phyloP scores from a whole-genome alignment of 2,797 vertebrate species.

The Tragelaphus eurycerus region DNA sequence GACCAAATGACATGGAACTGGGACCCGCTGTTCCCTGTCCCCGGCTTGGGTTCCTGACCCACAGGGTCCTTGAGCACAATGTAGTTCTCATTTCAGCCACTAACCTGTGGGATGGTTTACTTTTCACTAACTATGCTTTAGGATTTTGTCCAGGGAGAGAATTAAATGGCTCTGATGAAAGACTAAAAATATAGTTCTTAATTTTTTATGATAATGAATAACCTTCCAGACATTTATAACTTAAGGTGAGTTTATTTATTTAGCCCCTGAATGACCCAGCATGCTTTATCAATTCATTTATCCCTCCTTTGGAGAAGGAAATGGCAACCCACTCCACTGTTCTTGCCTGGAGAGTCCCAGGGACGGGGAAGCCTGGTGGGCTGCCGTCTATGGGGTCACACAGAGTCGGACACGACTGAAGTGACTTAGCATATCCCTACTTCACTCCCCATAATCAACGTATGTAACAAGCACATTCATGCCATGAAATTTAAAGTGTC shows the following conservation, averaged over 20 bases:
- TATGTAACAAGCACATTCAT: background rate
- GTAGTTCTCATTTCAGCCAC: background rate
- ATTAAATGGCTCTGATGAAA: background rate
- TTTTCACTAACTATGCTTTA: background rate
- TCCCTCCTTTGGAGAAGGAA: background rate
- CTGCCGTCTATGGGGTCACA: no score
- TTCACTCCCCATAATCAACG: background rate
- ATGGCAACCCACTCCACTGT: no score
- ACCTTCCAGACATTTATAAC: background rate
- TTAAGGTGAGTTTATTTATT: background rate
- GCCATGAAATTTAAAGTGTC: background rate
- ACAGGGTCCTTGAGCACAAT: background rate
- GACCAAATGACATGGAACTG: background rate
- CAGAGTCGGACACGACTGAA: no score
- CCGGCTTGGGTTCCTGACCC: background rate
- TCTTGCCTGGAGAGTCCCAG: no score
- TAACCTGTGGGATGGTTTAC: background rate
- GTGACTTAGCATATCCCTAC: no score
- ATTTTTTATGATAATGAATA: background rate
- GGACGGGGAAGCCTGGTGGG: no score
- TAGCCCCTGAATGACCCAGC: background rate
- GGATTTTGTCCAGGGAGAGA: background rate
- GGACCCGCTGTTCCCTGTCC: rapidly evolving
- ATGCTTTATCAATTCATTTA: background rate
- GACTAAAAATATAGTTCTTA: background rate